Evolutionary conservation across 2,797 vertebrate species (phyloP).

Genomic region (Rhinichthys osculus): DNA sequence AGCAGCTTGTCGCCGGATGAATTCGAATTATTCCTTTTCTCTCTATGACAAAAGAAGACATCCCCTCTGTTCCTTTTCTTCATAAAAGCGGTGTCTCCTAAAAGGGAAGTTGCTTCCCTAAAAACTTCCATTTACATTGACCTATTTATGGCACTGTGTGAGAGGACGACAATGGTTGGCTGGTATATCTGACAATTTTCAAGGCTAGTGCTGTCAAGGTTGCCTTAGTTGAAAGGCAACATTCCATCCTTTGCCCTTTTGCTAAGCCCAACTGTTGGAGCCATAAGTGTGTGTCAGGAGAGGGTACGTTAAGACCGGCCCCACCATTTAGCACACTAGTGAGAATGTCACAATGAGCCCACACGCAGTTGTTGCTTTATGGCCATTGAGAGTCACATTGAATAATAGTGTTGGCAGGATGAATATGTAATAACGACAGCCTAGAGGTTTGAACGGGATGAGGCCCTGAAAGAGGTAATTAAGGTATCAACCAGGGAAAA

Average conservation of each 20-base stretch:
- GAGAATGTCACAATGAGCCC: conserved; percentile 57
- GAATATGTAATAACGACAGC: conserved; percentile 66
- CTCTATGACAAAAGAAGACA: conserved; percentile 36
- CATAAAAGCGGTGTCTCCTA: conserved; percentile 18
- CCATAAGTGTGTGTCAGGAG: conserved; percentile 43
- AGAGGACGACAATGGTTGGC: conserved; percentile 21
- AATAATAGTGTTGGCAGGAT: conserved; percentile 64
- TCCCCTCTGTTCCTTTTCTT: conserved; percentile 22
- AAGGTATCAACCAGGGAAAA: conserved; percentile 51
- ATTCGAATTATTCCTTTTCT: conserved; percentile 6
- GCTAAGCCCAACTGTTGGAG: conserved; percentile 61
- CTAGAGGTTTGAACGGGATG: conserved; percentile 59
- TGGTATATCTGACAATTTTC: conserved; percentile 47
- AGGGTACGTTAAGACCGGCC: background rate
- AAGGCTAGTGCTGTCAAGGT: conserved; percentile 37
- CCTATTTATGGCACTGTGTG: conserved; percentile 45
- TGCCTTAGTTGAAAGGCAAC: conserved; percentile 35
- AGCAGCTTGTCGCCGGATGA: conserved; percentile 26
- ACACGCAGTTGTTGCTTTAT: conserved; percentile 61
- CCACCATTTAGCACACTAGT: conserved; percentile 35
- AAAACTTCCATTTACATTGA: conserved; percentile 53
- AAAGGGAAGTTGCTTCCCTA: conserved; percentile 46
- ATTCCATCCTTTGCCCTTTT: conserved; percentile 46
- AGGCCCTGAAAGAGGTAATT: conserved; percentile 50
- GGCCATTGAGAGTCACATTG: conserved; percentile 57